Base-by-base conservation (phyloP, 1,140 invertebrate genomes). In the Zaprionus ghesquierei region DNA sequence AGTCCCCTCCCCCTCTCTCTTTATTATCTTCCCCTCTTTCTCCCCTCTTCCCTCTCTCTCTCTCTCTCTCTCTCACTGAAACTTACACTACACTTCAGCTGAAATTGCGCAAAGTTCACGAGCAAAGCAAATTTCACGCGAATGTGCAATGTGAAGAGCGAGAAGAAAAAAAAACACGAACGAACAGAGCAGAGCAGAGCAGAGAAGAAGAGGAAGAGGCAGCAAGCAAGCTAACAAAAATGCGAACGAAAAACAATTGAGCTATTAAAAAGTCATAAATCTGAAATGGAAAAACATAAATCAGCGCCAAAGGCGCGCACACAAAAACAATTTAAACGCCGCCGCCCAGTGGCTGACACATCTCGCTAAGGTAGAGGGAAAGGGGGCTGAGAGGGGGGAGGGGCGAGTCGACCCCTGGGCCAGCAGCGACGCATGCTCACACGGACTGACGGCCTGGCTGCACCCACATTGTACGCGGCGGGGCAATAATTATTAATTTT, bases 261-360 rank as follows among this genome's bases (percentile, higher is more conserved):
- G 82, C 82, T 87, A 87, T 87, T 87, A 87, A 87, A 87, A 87
- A 87, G 84, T 82, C 82, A 87, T 87, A 87, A 87, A 87, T 87
- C 82, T 82, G 84, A 89, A 89, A 87, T 89, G 84, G 82, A 89
- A 87, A 87, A 87, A 77, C 84, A 87, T 87, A 87, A 87, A 87
- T 87, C 82, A 89, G 69, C 62, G 71, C 65, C 75, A 78, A 81
- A 86, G 82, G 82, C 76, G 60, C 66, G 75, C 63, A 78, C 66
- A 63, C 69, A 82, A 70, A 76, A 86, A 79, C 64, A 76, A 76
- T 87, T 86, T 82, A 80, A 79, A 68, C 66, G 59, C 74, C 55
- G 79, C 78, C 71, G 70, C 65, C 69, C 56, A 81, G 64, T 75
- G 79, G 65, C 79, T 82, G 69, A 75, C 70, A 75, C 75, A 78